These are phyloP conservation scores for Etheostoma cragini DNA, from an alignment of 2,113 vertebrate genomes.

Conservation along the genomic window DNA sequence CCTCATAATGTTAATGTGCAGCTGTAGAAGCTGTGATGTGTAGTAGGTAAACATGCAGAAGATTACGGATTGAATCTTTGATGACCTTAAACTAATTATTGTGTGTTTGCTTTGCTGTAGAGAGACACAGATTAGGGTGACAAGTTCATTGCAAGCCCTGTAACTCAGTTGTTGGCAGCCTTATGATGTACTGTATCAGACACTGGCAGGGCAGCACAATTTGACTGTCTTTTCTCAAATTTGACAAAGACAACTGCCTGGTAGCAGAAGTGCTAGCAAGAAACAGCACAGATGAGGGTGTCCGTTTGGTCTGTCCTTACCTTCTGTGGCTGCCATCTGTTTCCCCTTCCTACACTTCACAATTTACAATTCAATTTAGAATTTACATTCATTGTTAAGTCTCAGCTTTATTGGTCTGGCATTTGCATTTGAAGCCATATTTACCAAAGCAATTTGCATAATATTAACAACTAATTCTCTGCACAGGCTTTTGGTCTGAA, in stretches of 20 bases:
- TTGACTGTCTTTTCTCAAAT: constrained; percentile 7
- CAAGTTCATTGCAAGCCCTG: not conserved
- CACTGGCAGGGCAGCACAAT: not conserved
- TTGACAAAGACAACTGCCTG: constrained; percentile 31
- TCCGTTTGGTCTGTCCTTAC: constrained; percentile 67
- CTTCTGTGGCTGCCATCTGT: constrained; percentile 80
- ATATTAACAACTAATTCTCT: constrained; percentile 51
- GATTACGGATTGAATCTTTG: not conserved
- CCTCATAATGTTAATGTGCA: not conserved
- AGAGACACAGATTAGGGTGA: not conserved
- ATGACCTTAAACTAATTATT: not conserved
- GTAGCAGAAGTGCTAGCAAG: constrained; percentile 23
- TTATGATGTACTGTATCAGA: not conserved
- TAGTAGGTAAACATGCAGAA: not conserved
- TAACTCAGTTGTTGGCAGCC: not conserved
- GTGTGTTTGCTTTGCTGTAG: not conserved
- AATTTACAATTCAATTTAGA: constrained; percentile 71
- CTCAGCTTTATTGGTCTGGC: constrained; percentile 40
- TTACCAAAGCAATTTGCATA: constrained; percentile 64
- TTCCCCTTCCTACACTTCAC: constrained; percentile 47
- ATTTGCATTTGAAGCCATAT: constrained; percentile 47
- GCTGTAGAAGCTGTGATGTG: not conserved
- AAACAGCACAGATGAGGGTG: constrained; percentile 39
- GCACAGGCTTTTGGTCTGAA: constrained; percentile 35
- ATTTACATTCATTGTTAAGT: constrained; percentile 71